Evolutionary conservation across 2,888 invertebrate genomes (phyloP).

Genomic region (Subacronicta megacephala): DNA sequence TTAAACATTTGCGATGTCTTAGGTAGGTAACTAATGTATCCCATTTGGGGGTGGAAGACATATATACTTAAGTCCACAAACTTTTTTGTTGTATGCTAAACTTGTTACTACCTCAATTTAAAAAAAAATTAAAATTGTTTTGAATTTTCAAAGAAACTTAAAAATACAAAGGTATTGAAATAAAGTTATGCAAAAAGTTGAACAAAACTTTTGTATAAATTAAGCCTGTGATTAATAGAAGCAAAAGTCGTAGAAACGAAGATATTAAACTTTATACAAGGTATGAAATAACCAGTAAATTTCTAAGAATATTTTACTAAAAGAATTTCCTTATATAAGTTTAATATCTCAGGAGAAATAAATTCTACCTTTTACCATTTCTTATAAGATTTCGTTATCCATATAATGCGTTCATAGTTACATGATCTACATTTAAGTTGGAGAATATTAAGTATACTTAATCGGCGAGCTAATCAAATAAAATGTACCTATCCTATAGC

Average conservation of each 20-base stretch:
- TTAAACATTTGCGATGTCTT: no score
- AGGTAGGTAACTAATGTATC: no score
- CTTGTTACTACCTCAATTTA: no score
- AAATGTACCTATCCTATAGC: no score
- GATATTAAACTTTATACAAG: constrained; percentile 2
- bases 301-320: constrained; percentile 11
- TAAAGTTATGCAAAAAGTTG: constrained; percentile 7
- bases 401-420: no score
- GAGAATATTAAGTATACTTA: no score
- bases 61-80: no score
- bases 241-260: constrained; percentile 14
- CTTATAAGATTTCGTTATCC: no score
- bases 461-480: no score
- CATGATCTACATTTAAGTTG: no score
- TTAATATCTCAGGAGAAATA: not conserved
- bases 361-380: constrained; percentile 2
- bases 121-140: not conserved
- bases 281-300: not conserved
- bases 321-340: constrained; percentile 4
- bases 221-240: constrained; percentile 13
- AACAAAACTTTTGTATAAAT: constrained; percentile 17
- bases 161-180: constrained; percentile 11
- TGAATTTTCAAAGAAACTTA: not conserved
- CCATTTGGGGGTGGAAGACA: no score
- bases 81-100: not conserved